phyloP scores from a whole-genome alignment of 64 coral and sea anemone genomes.

The Catalaphyllia jardinei region DNA sequence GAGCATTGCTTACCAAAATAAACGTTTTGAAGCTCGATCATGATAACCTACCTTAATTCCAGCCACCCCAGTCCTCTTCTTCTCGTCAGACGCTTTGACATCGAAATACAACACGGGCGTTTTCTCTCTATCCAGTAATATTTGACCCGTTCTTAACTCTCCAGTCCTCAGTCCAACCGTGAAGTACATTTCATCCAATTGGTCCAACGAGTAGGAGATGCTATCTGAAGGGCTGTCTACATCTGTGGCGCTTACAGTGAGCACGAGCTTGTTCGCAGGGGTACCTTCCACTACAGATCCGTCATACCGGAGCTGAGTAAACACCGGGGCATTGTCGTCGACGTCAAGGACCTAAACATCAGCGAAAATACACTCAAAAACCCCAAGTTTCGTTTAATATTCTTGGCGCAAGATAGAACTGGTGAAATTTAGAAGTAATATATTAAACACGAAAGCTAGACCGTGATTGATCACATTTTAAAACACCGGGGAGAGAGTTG shows the following conservation, averaged over 20 bases:
- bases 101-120: constrained; percentile 49
- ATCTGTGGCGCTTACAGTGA: constrained; percentile 63
- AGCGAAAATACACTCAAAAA: not conserved
- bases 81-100: constrained; percentile 64
- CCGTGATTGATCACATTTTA: no score
- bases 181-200: constrained; percentile 52
- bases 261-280: constrained; percentile 42
- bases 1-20: not conserved
- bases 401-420: not conserved
- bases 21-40: not conserved
- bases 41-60: constrained; percentile 54
- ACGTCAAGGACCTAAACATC: constrained; percentile 66
- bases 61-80: constrained; percentile 27
- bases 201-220: constrained; percentile 60
- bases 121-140: constrained; percentile 66
- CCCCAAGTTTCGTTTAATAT: not conserved
- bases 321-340: constrained; percentile 79
- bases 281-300: constrained; percentile 61
- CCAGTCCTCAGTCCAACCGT: constrained; percentile 65
- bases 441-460: no score
- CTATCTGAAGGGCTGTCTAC: constrained; percentile 58
- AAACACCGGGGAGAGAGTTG: no score
- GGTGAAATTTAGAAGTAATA: not conserved
- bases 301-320: constrained; percentile 58
- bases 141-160: constrained; percentile 50